phyloP scores from a whole-genome alignment of 2,797 vertebrate genomes.

The Muscicapa striata region DNA sequence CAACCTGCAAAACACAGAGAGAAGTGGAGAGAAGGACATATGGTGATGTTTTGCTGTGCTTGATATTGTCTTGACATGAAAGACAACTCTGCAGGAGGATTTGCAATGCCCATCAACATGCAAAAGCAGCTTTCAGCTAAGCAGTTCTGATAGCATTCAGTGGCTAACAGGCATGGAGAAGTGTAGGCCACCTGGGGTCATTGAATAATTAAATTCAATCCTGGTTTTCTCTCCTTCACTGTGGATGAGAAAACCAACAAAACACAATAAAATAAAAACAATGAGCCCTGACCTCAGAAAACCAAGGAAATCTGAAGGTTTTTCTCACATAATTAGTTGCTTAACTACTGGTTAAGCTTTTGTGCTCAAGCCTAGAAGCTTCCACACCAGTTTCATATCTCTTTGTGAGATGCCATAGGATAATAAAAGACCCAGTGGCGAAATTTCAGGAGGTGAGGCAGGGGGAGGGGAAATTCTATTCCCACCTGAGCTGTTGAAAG shows the following conservation, averaged over 20 bases:
- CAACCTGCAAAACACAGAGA: conserved; percentile 46
- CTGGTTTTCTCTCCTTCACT: conserved; percentile 24
- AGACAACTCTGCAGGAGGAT: conserved; percentile 58
- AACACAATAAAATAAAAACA: not conserved
- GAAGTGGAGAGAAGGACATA: conserved; percentile 32
- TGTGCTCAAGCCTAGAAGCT: conserved; percentile 10
- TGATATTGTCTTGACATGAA: conserved; percentile 62
- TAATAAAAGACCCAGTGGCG: not conserved
- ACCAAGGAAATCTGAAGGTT: conserved; percentile 21
- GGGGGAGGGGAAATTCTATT: not conserved
- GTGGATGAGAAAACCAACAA: not conserved
- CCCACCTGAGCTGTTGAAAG: not conserved
- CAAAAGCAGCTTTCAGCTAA: conserved; percentile 59
- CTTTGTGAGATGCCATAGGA: not conserved
- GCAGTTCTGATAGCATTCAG: conserved; percentile 30
- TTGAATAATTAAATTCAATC: conserved; percentile 65
- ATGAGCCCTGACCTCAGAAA: conserved; percentile 23
- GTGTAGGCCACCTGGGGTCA: conserved; percentile 48
- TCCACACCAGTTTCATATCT: conserved; percentile 16
- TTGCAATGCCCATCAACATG: conserved; percentile 57
- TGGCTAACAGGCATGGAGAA: conserved; percentile 66
- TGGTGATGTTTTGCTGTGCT: conserved; percentile 61
- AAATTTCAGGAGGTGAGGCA: not conserved
- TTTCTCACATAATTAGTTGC: conserved; percentile 44
- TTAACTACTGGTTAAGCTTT: conserved; percentile 17